phyloP scores from a whole-genome alignment of 64 coral and sea anemone species.

The Montipora sp. region DNA sequence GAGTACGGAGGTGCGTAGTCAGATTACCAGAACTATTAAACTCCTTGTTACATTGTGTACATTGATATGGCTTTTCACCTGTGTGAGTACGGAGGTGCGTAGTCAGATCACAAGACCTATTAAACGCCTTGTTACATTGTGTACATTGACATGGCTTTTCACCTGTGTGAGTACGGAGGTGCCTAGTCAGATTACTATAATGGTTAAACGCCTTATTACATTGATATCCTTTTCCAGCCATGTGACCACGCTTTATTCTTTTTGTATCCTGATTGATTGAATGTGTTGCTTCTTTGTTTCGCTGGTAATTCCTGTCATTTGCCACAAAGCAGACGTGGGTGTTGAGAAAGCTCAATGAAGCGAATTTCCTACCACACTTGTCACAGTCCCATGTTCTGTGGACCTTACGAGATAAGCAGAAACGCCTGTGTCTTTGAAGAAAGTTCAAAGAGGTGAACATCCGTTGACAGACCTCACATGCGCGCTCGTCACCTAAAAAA shows the following conservation, averaged over 20 bases:
- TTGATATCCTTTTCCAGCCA: too few species aligned
- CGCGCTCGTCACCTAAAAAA: neutral
- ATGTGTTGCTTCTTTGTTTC: too few species aligned
- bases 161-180: conserved; percentile 7
- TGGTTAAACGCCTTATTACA: too few species aligned
- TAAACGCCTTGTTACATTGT: conserved; percentile 22
- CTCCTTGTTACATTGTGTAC: conserved; percentile 49
- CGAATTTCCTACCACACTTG: neutral
- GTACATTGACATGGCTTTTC: conserved; percentile 31
- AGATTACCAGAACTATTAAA: neutral
- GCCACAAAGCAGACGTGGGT: neutral
- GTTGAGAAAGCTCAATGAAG: neutral
- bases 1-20: conserved; percentile 11
- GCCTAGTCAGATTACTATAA: too few species aligned
- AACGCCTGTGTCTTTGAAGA: neutral
- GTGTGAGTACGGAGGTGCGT: neutral
- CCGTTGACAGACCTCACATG: neutral
- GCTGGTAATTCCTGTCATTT: too few species aligned
- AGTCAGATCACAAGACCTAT: neutral
- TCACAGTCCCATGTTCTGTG: conserved; percentile 28
- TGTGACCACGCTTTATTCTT: too few species aligned
- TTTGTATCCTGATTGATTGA: too few species aligned
- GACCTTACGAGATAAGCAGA: neutral
- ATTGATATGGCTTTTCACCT: conserved; percentile 23
- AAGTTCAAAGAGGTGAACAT: neutral